Base-by-base conservation (phyloP, 2,797 vertebrate species). In the Sciurus carolinensis region DNA sequence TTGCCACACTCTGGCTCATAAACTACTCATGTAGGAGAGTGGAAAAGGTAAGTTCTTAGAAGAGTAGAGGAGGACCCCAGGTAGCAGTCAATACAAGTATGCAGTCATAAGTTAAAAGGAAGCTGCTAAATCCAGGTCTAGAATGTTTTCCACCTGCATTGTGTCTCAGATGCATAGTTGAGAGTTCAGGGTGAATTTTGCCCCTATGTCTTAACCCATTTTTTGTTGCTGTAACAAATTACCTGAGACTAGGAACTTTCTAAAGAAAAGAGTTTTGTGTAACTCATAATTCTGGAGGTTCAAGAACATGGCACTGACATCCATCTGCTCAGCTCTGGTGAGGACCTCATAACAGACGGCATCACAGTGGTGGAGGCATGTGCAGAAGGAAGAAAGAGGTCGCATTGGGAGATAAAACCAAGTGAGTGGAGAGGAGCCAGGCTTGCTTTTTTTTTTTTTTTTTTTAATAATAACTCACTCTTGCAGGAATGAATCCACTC, bases 51-150 rank as follows among this genome's bases (percentile, higher is more conserved):
- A 42, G 54, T 77, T 44, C 9, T 15, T 36, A 50, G 67, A 13
- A 18, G 7, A n/a, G 14, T 0, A 2, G 5, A 8, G 12, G 57
- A 30, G 24, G 5, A 8, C 30, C 4, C 14, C n/a, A 22, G 8
- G 47, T 1, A 62, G 20, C 24, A 33, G 3, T 47, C 24, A 77
- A 39, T 18, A 36, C 33, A 18, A 7, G 7, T 62, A 30, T 5
- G 17, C 8, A 30, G 57, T n/a, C 6, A 28, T 50, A 36, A 62
- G 28, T 33, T 30, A 28, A 20, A 62, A 36, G 47, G 50, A 76
- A 62, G 17, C 1, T 4, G 57, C 28, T 17, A 52, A 54, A 17
- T 57, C 33, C 28, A 24, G 33, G 6, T 66, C 24, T 33, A 36
- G 10, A 26, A 20, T 28, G 33, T 69, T 52, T 50, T 39, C 36